phyloP scores from a whole-genome alignment of 2,113 vertebrate species.

The Chaetodon trifascialis region DNA sequence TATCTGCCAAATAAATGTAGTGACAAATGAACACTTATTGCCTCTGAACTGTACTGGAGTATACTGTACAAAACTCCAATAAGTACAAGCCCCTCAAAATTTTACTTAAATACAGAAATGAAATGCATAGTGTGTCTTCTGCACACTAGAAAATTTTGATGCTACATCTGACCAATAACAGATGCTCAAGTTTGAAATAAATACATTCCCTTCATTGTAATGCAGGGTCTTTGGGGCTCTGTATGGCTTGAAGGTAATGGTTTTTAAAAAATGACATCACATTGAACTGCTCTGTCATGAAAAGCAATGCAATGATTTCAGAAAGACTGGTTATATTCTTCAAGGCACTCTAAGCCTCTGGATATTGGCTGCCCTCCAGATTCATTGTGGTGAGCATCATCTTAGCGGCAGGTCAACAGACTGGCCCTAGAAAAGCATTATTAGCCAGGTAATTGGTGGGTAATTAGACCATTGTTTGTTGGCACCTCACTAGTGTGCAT shows the following conservation, averaged over 20 bases:
- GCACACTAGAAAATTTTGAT: neutral
- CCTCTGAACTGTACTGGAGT: too few relatives aligned
- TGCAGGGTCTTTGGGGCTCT: neutral
- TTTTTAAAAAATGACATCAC: neutral
- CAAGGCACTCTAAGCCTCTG: neutral
- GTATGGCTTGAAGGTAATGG: neutral
- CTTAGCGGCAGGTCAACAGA: slow-evolving; percentile 50
- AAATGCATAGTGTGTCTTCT: neutral
- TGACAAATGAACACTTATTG: too few relatives aligned
- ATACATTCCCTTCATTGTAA: too few relatives aligned
- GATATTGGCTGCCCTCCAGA: neutral
- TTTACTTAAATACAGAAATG: neutral
- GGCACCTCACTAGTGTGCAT: slow-evolving; percentile 53
- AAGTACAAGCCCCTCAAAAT: too few relatives aligned
- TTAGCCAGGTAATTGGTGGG: slow-evolving; percentile 74
- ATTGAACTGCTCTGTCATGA: neutral
- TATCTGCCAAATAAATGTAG: too few relatives aligned
- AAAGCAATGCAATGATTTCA: neutral
- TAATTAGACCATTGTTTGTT: slow-evolving; percentile 76
- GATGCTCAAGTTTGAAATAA: neutral
- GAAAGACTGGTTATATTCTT: neutral
- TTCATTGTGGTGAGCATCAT: slow-evolving; percentile 30
- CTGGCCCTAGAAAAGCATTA: slow-evolving; percentile 61
- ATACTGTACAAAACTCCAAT: too few relatives aligned
- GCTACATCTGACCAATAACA: neutral